Percentiles rank a stretch among this genome's conserved stretches.
These are phyloP conservation scores for Lottia gigantea DNA, from an alignment of 2,888 invertebrate species.

Conservation along the genomic window DNA sequence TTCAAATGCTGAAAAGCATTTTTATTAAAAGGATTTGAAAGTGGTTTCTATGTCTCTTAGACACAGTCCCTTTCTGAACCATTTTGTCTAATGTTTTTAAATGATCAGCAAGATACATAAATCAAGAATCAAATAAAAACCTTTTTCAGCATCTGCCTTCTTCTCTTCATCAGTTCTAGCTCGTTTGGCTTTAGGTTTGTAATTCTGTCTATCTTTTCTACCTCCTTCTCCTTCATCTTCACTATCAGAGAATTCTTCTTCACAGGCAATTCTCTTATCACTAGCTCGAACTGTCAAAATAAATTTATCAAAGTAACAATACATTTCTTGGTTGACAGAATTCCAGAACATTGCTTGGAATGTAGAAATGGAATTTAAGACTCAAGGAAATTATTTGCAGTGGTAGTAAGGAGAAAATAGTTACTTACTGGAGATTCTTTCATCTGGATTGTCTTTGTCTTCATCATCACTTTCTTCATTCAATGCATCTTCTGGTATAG, in stretches of 20 bases:
- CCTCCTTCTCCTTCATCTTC: constrained; percentile 86
- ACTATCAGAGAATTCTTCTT: constrained; percentile 83
- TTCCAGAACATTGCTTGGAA: too few relatives aligned
- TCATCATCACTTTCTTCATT: constrained; percentile 75
- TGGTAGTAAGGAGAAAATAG: background rate
- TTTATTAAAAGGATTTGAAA: too few relatives aligned
- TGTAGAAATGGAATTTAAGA: background rate
- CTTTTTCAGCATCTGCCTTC: constrained; percentile 46
- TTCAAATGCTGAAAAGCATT: too few relatives aligned
- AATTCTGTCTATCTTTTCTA: constrained; percentile 52
- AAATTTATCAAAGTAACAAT: too few relatives aligned
- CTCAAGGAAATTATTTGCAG: too few relatives aligned
- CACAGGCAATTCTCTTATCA: constrained; percentile 94
- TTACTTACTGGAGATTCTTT: constrained; percentile 73
- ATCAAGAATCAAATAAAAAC: constrained; percentile 21
- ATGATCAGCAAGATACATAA: too few relatives aligned
- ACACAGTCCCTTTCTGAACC: too few relatives aligned
- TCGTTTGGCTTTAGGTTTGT: constrained; percentile 58
- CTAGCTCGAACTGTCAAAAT: constrained; percentile 68
- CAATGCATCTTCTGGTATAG: constrained; percentile 67
- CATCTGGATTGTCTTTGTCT: constrained; percentile 91
- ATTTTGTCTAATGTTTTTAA: too few relatives aligned
- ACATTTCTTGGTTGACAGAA: too few relatives aligned
- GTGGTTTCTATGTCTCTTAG: too few relatives aligned
- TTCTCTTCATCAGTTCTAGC: constrained; percentile 50